Percentiles rank a stretch among this genome's conserved stretches.
Evolutionary conservation across 2,113 vertebrate genomes (phyloP).

Genomic region (Aleadryas rufinucha): DNA sequence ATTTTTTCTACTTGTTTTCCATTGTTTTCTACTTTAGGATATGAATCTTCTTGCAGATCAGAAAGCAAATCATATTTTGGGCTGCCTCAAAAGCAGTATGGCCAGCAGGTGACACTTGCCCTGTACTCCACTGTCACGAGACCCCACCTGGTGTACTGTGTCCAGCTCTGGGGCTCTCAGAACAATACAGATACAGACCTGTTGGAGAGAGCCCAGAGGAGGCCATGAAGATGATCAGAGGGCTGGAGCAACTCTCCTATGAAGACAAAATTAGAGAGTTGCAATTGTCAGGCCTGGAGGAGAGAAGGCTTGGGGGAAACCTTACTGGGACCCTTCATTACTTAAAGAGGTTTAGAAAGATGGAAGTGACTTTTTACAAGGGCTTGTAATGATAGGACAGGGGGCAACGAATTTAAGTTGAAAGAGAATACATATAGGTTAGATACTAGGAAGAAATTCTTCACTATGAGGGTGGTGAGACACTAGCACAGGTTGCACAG

Average conservation of each 20-base stretch:
- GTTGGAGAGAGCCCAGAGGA: background rate
- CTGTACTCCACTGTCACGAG: background rate
- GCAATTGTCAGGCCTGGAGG: background rate
- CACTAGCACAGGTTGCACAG: background rate
- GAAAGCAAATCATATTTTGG: background rate
- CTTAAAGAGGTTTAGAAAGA: background rate
- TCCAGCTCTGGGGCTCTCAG: background rate
- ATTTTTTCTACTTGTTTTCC: background rate
- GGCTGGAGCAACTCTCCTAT: background rate
- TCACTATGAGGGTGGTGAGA: background rate
- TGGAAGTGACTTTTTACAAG: background rate
- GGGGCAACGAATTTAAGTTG: background rate
- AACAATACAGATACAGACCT: background rate
- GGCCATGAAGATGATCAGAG: background rate
- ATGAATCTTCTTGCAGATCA: background rate
- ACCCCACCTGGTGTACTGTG: background rate
- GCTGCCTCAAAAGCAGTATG: background rate
- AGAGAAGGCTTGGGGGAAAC: background rate
- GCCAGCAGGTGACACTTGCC: background rate
- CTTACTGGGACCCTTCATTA: background rate
- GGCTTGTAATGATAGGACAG: background rate
- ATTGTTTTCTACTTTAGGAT: background rate
- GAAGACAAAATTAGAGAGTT: background rate
- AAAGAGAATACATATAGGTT: background rate
- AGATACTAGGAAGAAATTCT: background rate